A percentile compares a stretch with the other conserved stretches of the same genome.
phyloP scores from a whole-genome alignment of 1,140 invertebrate species.

The Drusus annulatus region DNA sequence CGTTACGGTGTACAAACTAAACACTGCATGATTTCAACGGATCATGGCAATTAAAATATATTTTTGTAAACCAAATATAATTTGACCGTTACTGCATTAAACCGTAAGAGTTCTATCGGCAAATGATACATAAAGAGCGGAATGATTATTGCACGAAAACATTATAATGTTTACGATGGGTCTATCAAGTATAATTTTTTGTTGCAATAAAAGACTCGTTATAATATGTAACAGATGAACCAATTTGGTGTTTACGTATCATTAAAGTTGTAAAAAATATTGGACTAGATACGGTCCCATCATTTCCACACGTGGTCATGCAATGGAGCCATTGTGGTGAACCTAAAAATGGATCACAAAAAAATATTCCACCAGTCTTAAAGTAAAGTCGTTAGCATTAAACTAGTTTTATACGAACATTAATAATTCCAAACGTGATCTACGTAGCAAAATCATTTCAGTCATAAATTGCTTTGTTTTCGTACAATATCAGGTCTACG shows the following conservation, averaged over 20 bases:
- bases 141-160: background rate
- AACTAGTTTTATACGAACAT: background rate
- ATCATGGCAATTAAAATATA: no score
- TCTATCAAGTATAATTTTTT: background rate
- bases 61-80: no score
- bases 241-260: conserved; percentile 15
- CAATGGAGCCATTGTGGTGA: conserved; percentile 36
- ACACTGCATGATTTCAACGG: no score
- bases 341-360: conserved; percentile 3
- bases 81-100: no score
- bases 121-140: no score
- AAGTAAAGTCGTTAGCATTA: conserved; percentile 21
- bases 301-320: conserved; percentile 36
- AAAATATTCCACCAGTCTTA: conserved; percentile 9
- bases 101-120: no score
- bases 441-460: background rate
- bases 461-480: background rate
- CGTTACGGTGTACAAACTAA: no score
- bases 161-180: conserved; percentile 6
- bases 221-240: conserved; percentile 4
- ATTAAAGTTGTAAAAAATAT: conserved; percentile 22
- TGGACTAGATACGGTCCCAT: conserved; percentile 17
- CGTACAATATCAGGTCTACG: background rate
- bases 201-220: conserved; percentile 13
- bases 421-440: conserved; percentile 2